Evolutionary conservation across 2,113 vertebrate species (phyloP), one percentile per base, ranked within the genome.

Genomic region (Catharus bicknelli): DNA sequence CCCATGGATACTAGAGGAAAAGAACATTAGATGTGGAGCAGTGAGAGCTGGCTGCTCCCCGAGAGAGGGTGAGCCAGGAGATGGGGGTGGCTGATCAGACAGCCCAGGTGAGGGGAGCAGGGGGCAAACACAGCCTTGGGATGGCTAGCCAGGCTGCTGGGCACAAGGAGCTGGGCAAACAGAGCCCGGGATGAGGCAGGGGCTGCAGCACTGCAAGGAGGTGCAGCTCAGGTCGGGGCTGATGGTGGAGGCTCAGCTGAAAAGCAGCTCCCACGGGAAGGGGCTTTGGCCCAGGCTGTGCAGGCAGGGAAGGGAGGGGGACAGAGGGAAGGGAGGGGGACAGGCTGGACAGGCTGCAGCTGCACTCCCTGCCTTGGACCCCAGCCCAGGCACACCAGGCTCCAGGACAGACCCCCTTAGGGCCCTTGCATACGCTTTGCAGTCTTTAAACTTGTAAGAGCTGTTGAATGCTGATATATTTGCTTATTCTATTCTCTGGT

Each of bases 81-180:
- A 22, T 25, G 54, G 50, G 68, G 2, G 1, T 18, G 45, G 5
- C 21, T 1, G 5, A 1, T 1, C 40, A 67, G 63, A 7, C 10
- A 45, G 27, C 13, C 13, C 3, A 0, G 15, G 13, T 4, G 55
- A 40, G 40, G 10, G 45, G 30, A 63, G 2, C 36, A 11, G 7
- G 26, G 27, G 34, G n/a, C 48, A 42, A 16, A 7, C n/a, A 7
- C 19, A 68, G 13, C 34, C 21, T 34, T 3, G 8, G 36, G 11
- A 0, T 20, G 25, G 63, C 23, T 3, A 2, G 40, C 30, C 27
- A 6, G 32, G n/a, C 5, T 45, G 4, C 1, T 29, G 18, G 43
- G 43, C 7, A 5, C 23, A 3, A 11, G 3, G n/a, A 23, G 54
- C 50, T 23, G 50, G 6, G 11, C 7, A 11, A 18, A 9, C 9